Conservation (phyloP, 2,797 vertebrate genomes). For the Leptoclinus maculatus region DNA sequence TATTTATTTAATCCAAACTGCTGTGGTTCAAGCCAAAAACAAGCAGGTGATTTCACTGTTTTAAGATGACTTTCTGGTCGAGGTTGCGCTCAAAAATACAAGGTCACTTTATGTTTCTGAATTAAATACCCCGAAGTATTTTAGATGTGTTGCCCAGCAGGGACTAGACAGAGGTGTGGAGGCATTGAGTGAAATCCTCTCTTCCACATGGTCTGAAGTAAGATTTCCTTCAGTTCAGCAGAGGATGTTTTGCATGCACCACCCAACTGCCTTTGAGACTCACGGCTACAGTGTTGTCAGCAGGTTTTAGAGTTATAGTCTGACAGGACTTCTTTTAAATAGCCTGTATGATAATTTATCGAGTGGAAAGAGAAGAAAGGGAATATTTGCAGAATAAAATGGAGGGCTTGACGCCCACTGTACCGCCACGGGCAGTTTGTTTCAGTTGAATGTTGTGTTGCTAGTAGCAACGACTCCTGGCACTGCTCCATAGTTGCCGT, state of each 20-base stretch:
- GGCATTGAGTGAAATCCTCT: conserved; percentile 2
- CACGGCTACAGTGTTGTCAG: background rate
- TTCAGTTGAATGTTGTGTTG: background rate
- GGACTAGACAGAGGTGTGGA: background rate
- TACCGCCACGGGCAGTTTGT: background rate
- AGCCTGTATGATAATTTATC: conserved; percentile 12
- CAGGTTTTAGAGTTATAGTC: conserved; percentile 7
- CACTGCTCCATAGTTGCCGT: background rate
- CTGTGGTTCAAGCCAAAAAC: too few species aligned
- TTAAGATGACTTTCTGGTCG: too few species aligned
- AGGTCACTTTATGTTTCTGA: background rate
- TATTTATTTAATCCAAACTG: too few species aligned
- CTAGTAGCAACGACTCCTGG: background rate
- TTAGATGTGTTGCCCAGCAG: background rate
- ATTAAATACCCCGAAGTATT: conserved; percentile 4
- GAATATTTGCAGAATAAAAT: background rate
- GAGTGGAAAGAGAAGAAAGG: conserved; percentile 1
- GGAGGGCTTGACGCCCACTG: background rate
- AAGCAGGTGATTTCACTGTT: too few species aligned
- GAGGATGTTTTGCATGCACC: background rate
- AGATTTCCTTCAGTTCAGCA: conserved; percentile 12
- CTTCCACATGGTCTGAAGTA: conserved; percentile 9
- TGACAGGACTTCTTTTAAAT: conserved; percentile 25
- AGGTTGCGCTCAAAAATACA: background rate
- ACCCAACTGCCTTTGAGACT: background rate